phyloP scores from a whole-genome alignment of 2,888 invertebrate genomes.

The Drosophila anomalata region DNA sequence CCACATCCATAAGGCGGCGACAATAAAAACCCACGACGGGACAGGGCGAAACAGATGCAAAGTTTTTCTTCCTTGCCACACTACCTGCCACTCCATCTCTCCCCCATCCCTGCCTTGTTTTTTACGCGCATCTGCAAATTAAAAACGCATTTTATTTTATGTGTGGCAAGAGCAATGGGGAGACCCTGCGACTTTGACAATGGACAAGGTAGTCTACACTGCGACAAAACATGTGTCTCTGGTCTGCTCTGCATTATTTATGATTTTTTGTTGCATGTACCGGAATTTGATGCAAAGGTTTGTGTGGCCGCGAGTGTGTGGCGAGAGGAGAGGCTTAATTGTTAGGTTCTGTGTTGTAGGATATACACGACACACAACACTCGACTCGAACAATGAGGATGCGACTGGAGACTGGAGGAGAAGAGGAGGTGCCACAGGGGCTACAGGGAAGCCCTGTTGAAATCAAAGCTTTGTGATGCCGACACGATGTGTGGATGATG shows the following conservation, averaged over 20 bases:
- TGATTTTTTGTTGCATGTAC: conserved; percentile 8
- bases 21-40: conserved; percentile 44
- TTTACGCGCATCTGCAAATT: conserved; percentile 78
- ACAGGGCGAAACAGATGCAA: conserved; percentile 46
- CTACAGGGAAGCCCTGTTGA: conserved; percentile 61
- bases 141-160: conserved; percentile 79
- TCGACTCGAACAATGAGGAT: conserved; percentile 54
- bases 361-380: conserved; percentile 63
- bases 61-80: conserved; percentile 37
- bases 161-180: conserved; percentile 28
- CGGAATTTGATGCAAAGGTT: conserved; percentile 63
- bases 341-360: conserved; percentile 69
- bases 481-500: conserved; percentile 67
- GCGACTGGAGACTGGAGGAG: conserved; percentile 21
- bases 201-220: conserved; percentile 48
- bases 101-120: conserved; percentile 1
- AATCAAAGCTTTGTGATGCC: conserved; percentile 77
- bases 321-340: conserved; percentile 76
- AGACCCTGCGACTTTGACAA: conserved; percentile 59
- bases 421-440: conserved; percentile 16
- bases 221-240: neutral
- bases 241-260: neutral
- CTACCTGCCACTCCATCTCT: neutral
- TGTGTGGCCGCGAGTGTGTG: conserved; percentile 59
- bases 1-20: conserved; percentile 29